Evolutionary conservation across 2,797 vertebrate genomes (phyloP).

Genomic region (Notamacropus eugenii): DNA sequence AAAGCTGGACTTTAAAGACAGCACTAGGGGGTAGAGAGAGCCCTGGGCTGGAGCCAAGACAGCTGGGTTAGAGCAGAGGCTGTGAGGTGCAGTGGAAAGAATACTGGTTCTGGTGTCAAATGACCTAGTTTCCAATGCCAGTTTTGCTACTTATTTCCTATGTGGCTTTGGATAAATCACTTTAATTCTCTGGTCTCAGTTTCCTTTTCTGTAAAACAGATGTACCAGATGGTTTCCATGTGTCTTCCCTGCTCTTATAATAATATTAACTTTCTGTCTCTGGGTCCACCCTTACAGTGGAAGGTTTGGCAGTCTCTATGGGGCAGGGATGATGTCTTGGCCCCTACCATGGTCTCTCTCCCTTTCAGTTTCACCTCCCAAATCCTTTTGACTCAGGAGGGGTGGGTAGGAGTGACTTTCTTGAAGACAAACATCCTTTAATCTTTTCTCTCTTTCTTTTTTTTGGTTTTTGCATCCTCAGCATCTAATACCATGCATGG

Average conservation of each 20-base stretch:
- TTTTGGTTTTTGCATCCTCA: background rate
- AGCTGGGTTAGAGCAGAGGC: background rate
- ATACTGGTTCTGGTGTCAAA: background rate
- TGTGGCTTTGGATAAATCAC: background rate
- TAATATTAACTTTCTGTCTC: background rate
- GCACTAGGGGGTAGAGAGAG: background rate
- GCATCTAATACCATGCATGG: background rate
- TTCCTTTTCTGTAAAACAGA: background rate
- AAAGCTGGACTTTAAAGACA: background rate
- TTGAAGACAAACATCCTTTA: background rate
- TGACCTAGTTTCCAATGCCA: background rate
- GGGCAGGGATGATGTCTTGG: background rate
- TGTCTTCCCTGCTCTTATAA: background rate
- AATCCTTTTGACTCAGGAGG: background rate
- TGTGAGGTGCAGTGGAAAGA: background rate
- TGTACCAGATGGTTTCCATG: background rate
- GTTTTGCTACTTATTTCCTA: background rate
- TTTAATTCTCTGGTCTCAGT: background rate
- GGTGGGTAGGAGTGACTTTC: background rate
- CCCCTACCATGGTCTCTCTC: background rate
- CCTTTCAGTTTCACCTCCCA: background rate
- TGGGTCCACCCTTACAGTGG: background rate
- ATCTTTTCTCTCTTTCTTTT: background rate
- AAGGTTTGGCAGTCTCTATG: background rate
- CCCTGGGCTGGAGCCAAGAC: background rate